Conservation (phyloP, 2,888 invertebrate genomes). For the Catocala sponsa region DNA sequence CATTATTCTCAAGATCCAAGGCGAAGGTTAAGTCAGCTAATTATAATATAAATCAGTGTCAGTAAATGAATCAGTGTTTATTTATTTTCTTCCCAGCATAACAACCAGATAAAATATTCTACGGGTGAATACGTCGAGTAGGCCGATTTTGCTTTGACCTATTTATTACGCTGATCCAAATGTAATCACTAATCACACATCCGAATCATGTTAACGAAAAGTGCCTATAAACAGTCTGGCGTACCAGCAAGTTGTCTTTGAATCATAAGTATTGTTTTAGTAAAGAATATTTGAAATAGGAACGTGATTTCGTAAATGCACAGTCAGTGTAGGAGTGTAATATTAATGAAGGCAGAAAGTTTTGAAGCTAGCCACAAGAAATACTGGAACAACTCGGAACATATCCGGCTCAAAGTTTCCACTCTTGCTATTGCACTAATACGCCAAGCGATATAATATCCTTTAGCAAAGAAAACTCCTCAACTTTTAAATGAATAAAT, state of each 20-base stretch:
- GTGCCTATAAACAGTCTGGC: no score
- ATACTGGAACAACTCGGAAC: slow-evolving; percentile 54
- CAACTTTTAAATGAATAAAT: slow-evolving; percentile 40
- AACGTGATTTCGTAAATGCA: slow-evolving; percentile 34
- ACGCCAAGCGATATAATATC: slow-evolving; percentile 36
- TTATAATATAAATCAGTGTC: no score
- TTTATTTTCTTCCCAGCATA: neutral
- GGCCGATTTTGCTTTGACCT: neutral
- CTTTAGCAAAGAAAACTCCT: slow-evolving; percentile 27
- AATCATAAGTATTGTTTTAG: neutral
- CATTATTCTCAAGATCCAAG: no score
- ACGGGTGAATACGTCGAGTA: no score
- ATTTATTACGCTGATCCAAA: neutral
- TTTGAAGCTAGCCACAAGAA: slow-evolving; percentile 52
- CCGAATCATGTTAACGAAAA: neutral
- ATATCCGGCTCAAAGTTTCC: slow-evolving; percentile 52
- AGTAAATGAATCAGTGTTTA: neutral
- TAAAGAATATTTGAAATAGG: slow-evolving; percentile 3
- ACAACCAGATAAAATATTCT: neutral
- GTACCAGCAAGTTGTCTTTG: no score
- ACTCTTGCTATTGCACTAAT: slow-evolving; percentile 40
- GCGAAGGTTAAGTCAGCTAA: no score
- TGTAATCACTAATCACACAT: slow-evolving; percentile 1
- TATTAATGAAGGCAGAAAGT: slow-evolving; percentile 58
- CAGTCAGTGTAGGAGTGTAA: slow-evolving; percentile 33